Conservation (phyloP, 92 coral and sea anemone genomes). For the Palythoa heliodiscus region DNA sequence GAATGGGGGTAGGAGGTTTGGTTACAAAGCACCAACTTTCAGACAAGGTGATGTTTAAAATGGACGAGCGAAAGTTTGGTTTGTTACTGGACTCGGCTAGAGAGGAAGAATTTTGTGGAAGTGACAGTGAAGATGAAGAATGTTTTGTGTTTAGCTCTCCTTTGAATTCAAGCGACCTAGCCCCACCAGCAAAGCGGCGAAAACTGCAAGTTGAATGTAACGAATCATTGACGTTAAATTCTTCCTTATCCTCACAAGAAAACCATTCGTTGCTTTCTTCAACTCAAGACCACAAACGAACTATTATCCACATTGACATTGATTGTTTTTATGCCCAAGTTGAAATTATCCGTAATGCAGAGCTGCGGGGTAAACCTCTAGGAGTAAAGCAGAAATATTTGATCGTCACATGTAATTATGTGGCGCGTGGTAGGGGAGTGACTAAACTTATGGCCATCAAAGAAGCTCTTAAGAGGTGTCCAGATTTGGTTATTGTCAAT, state of each 20-base stretch:
- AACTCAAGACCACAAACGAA: constrained; percentile 60
- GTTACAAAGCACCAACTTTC: too few relatives aligned
- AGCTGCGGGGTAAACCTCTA: constrained; percentile 60
- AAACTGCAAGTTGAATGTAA: background rate
- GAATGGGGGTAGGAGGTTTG: too few relatives aligned
- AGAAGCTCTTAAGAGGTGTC: constrained; percentile 80
- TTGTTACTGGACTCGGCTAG: constrained; percentile 1
- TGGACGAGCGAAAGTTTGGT: background rate
- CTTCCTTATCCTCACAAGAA: constrained; percentile 1
- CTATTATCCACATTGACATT: constrained; percentile 77
- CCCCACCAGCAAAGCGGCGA: constrained; percentile 31
- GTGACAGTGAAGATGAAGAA: constrained; percentile 23
- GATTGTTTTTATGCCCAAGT: constrained; percentile 93
- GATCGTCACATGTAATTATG: constrained; percentile 82
- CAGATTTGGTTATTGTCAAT: constrained; percentile 75
- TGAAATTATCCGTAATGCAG: constrained; percentile 77
- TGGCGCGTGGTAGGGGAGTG: constrained; percentile 77
- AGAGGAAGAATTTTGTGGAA: background rate
- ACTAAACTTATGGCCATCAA: constrained; percentile 71
- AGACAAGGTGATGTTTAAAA: background rate
- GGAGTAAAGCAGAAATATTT: constrained; percentile 84
- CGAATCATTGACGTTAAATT: background rate
- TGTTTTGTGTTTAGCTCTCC: constrained; percentile 25
- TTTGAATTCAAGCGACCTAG: background rate
- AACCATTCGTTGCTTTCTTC: background rate